Evolutionary conservation across 2,888 invertebrate species (phyloP).

Genomic region (Xestia rhomboidea): DNA sequence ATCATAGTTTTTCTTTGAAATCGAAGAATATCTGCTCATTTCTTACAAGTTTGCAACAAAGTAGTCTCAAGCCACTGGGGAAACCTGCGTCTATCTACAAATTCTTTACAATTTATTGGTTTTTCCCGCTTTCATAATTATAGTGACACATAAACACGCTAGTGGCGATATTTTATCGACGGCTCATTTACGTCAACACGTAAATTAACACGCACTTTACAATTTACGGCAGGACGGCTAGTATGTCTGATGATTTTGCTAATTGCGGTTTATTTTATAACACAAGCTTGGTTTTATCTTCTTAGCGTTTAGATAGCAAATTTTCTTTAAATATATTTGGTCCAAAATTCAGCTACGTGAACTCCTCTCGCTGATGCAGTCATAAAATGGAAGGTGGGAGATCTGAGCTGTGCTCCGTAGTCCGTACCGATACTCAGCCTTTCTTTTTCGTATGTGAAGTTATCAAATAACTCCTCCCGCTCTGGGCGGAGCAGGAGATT

Average conservation of each 20-base stretch:
- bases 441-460: no score
- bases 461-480: no score
- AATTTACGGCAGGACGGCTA: background rate
- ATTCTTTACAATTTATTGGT: constrained; percentile 28
- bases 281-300: background rate
- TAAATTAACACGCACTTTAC: constrained; percentile 30
- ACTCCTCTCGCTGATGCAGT: background rate
- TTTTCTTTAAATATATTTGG: background rate
- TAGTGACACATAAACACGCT: constrained; percentile 21
- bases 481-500: no score
- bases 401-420: no score
- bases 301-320: background rate
- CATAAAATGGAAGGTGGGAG: background rate
- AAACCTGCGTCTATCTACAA: background rate
- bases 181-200: constrained; percentile 23
- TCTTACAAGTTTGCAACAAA: background rate
- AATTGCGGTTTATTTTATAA: constrained; percentile 2
- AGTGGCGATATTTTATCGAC: constrained; percentile 11
- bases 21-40: background rate
- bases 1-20: background rate
- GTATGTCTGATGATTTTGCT: constrained; percentile 15
- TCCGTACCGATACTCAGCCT: background rate
- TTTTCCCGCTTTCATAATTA: constrained; percentile 27
- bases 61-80: background rate
- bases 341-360: background rate